A percentile compares a stretch with the other conserved stretches of the same genome.
phyloP scores from a whole-genome alignment of 2,797 vertebrate genomes.

The Chromis chromis region DNA sequence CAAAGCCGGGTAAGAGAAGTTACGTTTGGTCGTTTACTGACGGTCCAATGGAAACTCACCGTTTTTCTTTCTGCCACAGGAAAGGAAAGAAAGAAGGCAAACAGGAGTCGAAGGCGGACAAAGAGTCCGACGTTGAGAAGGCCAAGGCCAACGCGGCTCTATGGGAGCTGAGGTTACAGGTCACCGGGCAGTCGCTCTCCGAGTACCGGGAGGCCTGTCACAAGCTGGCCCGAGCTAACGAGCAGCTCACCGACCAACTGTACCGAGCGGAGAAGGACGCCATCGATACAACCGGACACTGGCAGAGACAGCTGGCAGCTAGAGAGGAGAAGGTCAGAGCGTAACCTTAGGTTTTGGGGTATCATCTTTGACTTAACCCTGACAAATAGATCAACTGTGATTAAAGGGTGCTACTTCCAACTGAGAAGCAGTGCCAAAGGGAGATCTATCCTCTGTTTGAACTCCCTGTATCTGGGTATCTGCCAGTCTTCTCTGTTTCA shows the following conservation, averaged over 20 bases:
- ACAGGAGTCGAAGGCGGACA: conserved; percentile 77
- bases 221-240: conserved; percentile 82
- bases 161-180: conserved; percentile 88
- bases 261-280: conserved; percentile 84
- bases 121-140: conserved; percentile 85
- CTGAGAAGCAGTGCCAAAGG: too few species aligned
- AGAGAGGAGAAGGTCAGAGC: conserved; percentile 85
- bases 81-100: conserved; percentile 84
- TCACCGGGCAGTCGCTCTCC: conserved; percentile 81
- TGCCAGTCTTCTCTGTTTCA: too few species aligned
- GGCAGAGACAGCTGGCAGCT: conserved; percentile 79
- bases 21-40: not conserved
- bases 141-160: conserved; percentile 86
- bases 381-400: too few species aligned
- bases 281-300: conserved; percentile 78
- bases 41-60: not conserved
- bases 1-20: conserved; percentile 76
- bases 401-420: too few species aligned
- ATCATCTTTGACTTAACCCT: too few species aligned
- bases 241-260: conserved; percentile 84
- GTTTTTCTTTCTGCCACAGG: conserved; percentile 50
- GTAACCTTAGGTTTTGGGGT: too few species aligned
- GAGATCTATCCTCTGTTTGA: too few species aligned
- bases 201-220: conserved; percentile 83
- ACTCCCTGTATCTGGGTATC: too few species aligned